phyloP scores from a whole-genome alignment of 1,140 invertebrate species.

The Drosophila oshimai region DNA sequence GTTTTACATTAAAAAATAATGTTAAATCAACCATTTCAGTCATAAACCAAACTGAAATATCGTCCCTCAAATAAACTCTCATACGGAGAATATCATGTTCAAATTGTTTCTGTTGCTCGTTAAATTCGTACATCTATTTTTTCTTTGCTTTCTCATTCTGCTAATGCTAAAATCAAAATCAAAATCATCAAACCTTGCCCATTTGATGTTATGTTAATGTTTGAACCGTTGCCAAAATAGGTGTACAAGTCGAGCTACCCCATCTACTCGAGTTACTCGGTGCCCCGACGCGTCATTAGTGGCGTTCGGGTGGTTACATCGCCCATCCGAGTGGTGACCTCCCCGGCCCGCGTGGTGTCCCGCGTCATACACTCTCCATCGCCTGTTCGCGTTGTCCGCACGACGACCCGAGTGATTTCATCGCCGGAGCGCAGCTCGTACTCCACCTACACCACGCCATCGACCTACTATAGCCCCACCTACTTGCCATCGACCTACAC shows the following conservation, averaged over 20 bases:
- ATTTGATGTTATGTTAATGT: slow-evolving; percentile 39
- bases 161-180: neutral
- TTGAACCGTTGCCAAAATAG: slow-evolving; percentile 47
- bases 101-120: slow-evolving; percentile 4
- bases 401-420: slow-evolving; percentile 85
- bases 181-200: neutral
- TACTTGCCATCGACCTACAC: slow-evolving; percentile 84
- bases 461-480: slow-evolving; percentile 64
- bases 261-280: slow-evolving; percentile 81
- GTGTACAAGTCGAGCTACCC: slow-evolving; percentile 82
- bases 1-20: too few species aligned
- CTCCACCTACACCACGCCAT: slow-evolving; percentile 62
- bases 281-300: slow-evolving; percentile 84
- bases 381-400: slow-evolving; percentile 83
- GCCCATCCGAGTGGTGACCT: slow-evolving; percentile 78
- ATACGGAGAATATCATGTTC: neutral
- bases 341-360: slow-evolving; percentile 77
- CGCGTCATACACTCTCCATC: slow-evolving; percentile 83
- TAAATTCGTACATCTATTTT: neutral
- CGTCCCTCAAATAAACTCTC: neutral
- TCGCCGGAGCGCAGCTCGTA: slow-evolving; percentile 74
- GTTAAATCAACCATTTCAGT: neutral
- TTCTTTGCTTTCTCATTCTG: slow-evolving; percentile 11
- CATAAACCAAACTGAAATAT: neutral
- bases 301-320: slow-evolving; percentile 74